A percentile compares a stretch with the other conserved stretches of the same genome.
Evolutionary conservation across 2,113 vertebrate genomes (phyloP).

Genomic region (Sander lucioperca): DNA sequence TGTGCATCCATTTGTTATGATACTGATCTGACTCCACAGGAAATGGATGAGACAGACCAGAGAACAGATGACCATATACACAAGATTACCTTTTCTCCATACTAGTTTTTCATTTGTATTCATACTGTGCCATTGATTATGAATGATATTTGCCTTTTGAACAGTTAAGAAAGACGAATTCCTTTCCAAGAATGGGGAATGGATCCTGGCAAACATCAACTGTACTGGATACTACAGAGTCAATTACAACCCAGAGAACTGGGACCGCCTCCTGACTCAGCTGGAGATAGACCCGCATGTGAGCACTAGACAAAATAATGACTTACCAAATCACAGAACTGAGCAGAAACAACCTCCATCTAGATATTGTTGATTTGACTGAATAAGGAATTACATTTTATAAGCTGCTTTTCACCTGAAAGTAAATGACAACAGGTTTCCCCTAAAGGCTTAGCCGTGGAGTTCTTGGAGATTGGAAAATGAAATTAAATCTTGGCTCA

Average conservation of each 20-base stretch:
- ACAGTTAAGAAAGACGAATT: slow-evolving; percentile 53
- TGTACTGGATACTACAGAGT: slow-evolving; percentile 91
- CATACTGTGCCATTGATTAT: background rate
- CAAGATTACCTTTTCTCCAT: background rate
- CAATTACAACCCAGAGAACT: slow-evolving; percentile 92
- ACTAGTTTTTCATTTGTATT: background rate
- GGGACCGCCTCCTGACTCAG: slow-evolving; percentile 85
- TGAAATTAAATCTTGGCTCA: background rate
- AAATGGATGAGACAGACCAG: background rate
- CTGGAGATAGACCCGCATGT: slow-evolving; percentile 72
- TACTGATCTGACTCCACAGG: too few species aligned
- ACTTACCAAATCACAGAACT: background rate
- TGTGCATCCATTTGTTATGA: too few species aligned
- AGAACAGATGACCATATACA: background rate
- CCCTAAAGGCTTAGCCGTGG: background rate
- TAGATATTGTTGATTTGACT: background rate
- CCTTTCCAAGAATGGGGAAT: slow-evolving; percentile 31
- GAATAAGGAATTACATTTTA: background rate
- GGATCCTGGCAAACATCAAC: slow-evolving; percentile 91
- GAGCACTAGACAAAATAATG: slow-evolving; percentile 50
- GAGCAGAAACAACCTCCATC: background rate
- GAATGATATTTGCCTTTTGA: background rate
- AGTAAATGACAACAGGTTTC: background rate
- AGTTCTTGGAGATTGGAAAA: background rate
- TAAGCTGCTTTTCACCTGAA: background rate